phyloP scores from a whole-genome alignment of 92 coral and sea anemone species.

The Parazoanthus darwini region DNA sequence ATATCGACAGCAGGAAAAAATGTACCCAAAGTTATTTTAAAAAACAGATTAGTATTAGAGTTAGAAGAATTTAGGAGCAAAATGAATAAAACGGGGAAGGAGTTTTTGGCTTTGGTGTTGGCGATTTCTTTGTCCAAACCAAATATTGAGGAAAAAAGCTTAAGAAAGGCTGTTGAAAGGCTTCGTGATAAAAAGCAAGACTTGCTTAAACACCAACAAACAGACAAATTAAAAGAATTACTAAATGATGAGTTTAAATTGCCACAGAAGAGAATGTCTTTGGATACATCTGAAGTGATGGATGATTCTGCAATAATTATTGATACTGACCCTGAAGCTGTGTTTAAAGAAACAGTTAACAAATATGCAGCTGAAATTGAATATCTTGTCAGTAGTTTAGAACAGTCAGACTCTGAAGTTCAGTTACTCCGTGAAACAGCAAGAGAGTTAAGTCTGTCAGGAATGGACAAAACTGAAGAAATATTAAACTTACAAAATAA shows the following conservation, averaged over 20 bases:
- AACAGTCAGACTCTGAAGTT: slow-evolving; percentile 6
- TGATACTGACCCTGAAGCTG: not conserved
- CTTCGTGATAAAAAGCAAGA: slow-evolving; percentile 15
- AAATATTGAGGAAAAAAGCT: slow-evolving; percentile 19
- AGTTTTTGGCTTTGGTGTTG: slow-evolving; percentile 4
- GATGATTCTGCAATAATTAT: not conserved
- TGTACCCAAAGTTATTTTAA: not conserved
- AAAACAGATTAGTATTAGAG: slow-evolving; percentile 22
- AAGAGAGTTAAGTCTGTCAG: slow-evolving; percentile 9
- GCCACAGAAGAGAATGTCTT: slow-evolving; percentile 23
- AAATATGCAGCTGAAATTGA: slow-evolving; percentile 5
- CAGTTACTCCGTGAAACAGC: not conserved
- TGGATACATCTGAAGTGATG: not conserved
- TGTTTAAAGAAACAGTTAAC: not conserved
- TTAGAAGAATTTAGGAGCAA: not conserved
- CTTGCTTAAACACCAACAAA: not conserved
- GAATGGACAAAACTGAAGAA: not conserved
- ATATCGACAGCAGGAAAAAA: not conserved
- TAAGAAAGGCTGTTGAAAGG: slow-evolving; percentile 28
- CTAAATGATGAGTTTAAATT: not conserved
- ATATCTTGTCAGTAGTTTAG: not conserved
- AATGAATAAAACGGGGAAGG: slow-evolving; percentile 21
- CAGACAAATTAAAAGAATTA: not conserved
- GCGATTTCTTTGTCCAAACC: slow-evolving; percentile 18
- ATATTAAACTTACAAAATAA: not conserved